These are phyloP conservation scores for Apodemia zela DNA, from an alignment of 2,888 invertebrate species.

Conservation along the genomic window DNA sequence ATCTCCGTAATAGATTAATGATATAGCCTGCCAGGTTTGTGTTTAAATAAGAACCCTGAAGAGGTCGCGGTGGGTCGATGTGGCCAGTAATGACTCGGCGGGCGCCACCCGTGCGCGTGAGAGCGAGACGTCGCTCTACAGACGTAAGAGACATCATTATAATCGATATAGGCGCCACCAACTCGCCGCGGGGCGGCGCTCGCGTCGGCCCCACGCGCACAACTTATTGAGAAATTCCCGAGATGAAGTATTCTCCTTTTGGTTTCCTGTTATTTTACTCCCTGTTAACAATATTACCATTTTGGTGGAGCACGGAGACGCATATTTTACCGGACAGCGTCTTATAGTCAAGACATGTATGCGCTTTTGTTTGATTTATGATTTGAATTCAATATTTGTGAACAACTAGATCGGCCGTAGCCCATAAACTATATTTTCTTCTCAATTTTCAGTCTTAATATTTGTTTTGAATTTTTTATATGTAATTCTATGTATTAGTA, in stretches of 20 bases:
- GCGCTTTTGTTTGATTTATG: conserved; percentile 42
- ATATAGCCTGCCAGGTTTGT: conserved; percentile 62
- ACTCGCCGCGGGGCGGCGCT: conserved; percentile 68
- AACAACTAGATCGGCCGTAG: conserved; percentile 28
- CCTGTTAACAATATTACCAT: conserved; percentile 78
- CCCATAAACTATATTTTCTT: too few species aligned
- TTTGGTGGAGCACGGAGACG: conserved; percentile 64
- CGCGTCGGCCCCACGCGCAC: conserved; percentile 71
- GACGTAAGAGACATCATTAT: conserved; percentile 45
- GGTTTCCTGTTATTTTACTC: conserved; percentile 70
- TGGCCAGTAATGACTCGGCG: conserved; percentile 49
- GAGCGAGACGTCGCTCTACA: conserved; percentile 45
- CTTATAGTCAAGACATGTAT: conserved; percentile 41
- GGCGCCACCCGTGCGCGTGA: conserved; percentile 56
- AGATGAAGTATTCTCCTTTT: conserved; percentile 74
- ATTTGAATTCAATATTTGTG: conserved; percentile 54
- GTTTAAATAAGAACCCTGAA: conserved; percentile 56
- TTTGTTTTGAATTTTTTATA: too few species aligned
- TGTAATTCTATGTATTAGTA: too few species aligned
- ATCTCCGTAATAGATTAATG: conserved; percentile 75
- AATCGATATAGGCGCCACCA: conserved; percentile 69
- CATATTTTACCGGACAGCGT: conserved; percentile 60
- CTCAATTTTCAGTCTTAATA: too few species aligned
- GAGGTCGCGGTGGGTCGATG: conserved; percentile 44
- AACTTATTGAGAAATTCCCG: conserved; percentile 78